Evolutionary conservation across 2,797 vertebrate species (phyloP).

Genomic region (Neosalanx taihuensis): DNA sequence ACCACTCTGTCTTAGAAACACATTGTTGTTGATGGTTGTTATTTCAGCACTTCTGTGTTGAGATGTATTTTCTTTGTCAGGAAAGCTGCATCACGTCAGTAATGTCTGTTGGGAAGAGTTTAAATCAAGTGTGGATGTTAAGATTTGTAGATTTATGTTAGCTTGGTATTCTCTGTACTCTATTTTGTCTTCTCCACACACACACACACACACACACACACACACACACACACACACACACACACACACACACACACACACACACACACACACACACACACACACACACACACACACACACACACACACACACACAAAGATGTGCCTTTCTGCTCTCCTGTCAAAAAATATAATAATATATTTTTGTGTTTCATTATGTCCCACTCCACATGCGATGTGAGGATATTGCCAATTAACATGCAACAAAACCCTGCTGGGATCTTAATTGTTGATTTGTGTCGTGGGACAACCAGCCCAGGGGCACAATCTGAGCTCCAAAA

Average conservation of each 20-base stretch:
- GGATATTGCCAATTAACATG: constrained; percentile 76
- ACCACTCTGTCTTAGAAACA: background rate
- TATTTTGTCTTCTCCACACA: no score
- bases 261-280: background rate
- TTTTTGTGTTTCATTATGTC: constrained; percentile 67
- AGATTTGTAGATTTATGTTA: background rate
- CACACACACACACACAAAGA: constrained; percentile 16
- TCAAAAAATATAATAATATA: no score
- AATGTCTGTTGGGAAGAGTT: background rate
- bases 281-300: background rate
- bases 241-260: background rate
- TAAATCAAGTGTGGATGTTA: no score
- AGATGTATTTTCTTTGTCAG: background rate
- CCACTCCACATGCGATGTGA: constrained; percentile 49
- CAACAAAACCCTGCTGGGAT: constrained; percentile 76
- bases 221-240: background rate
- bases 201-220: background rate
- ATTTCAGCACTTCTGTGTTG: background rate
- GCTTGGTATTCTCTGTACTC: background rate
- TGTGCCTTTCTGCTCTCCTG: background rate
- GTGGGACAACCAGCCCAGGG: constrained; percentile 78
- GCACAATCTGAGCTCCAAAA: constrained; percentile 67
- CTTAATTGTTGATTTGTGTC: constrained; percentile 85
- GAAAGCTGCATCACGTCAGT: background rate
- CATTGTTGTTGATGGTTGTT: background rate